phyloP scores from a whole-genome alignment of 1,140 invertebrate genomes.

The Calephelis nemesis region DNA sequence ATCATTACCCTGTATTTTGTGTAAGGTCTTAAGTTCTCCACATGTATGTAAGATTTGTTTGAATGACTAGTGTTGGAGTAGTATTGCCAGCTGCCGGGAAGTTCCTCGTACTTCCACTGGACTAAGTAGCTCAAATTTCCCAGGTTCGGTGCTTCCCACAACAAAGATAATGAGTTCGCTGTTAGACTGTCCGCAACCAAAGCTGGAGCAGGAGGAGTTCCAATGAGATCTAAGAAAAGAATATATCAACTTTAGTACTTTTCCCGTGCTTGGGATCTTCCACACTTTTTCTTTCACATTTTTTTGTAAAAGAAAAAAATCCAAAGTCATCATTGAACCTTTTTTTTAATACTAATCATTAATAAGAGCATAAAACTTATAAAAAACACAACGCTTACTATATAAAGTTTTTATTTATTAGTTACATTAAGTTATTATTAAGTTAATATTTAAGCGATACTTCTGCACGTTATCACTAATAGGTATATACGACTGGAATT shows the following conservation, averaged over 20 bases:
- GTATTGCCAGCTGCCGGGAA: slow-evolving; percentile 86
- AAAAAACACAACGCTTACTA: too few species aligned
- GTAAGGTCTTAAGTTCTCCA: slow-evolving; percentile 90
- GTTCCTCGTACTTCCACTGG: slow-evolving; percentile 87
- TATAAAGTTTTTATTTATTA: too few species aligned
- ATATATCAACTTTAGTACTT: neutral
- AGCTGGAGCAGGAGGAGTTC: slow-evolving; percentile 85
- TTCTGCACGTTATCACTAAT: too few species aligned
- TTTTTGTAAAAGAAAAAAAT: too few species aligned
- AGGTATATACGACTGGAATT: too few species aligned
- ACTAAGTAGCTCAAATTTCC: slow-evolving; percentile 85
- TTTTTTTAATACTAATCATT: too few species aligned
- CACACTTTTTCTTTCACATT: too few species aligned
- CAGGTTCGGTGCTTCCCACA: slow-evolving; percentile 84
- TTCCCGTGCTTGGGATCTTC: too few species aligned
- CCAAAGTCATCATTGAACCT: too few species aligned
- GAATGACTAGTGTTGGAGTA: slow-evolving; percentile 85
- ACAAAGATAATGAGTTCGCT: slow-evolving; percentile 87
- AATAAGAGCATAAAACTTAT: too few species aligned
- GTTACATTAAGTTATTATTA: too few species aligned
- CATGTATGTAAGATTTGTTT: slow-evolving; percentile 83
- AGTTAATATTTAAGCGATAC: too few species aligned
- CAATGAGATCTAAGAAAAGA: slow-evolving; percentile 81
- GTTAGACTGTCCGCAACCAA: slow-evolving; percentile 87
- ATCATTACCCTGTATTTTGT: slow-evolving; percentile 90